Evolutionary conservation across 2,888 invertebrate genomes (phyloP), one percentile per base, ranked within the genome.

Genomic region (Chrysina gloriosa): DNA sequence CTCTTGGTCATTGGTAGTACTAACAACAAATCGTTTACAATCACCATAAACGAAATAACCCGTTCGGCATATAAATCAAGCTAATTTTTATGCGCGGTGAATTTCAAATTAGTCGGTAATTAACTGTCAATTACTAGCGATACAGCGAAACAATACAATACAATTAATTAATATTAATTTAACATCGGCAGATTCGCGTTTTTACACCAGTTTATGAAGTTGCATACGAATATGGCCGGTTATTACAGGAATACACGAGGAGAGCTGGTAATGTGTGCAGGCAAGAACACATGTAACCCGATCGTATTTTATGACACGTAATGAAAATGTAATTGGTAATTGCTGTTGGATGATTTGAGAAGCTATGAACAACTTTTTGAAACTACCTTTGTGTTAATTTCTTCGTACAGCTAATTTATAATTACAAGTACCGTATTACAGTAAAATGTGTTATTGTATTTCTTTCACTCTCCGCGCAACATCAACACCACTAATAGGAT

Each of bases 91-190:
- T 45, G 42, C 45, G 42, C 47, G 19, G 29, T 16, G 63, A 63
- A 63, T 63, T 47, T 19, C 47, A 29, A 47, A 63, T 63, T 63
- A 63, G 27, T 14, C 21, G 11, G 39, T 61, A 61, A 61, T 42
- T 45, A 61, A 61, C 27, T 61, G 61, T 61, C 61, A 42, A 42
- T 63, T 45, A 45, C n/a, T 31, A n/a, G 7, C 45, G 45, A 45
- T 45, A 4, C 45, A 19, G 19, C 16, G 31, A 31, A 16, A 52
- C 52, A 14, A 52, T 29, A 52, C 52, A 52, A 52, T 29, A 31
- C 19, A 29, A 52, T 29, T 52, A 52, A 52, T 52, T 29, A 52
- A 52, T 52, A 52, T 52, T 52, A 52, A 52, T 52, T 52, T 52
- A 16, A 29, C 52, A 16, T 52, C 14, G 16, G 27, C 9, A 23